These are phyloP conservation scores for Polydrusus cervinus DNA, from an alignment of 2,888 invertebrate genomes.

Conservation along the genomic window DNA sequence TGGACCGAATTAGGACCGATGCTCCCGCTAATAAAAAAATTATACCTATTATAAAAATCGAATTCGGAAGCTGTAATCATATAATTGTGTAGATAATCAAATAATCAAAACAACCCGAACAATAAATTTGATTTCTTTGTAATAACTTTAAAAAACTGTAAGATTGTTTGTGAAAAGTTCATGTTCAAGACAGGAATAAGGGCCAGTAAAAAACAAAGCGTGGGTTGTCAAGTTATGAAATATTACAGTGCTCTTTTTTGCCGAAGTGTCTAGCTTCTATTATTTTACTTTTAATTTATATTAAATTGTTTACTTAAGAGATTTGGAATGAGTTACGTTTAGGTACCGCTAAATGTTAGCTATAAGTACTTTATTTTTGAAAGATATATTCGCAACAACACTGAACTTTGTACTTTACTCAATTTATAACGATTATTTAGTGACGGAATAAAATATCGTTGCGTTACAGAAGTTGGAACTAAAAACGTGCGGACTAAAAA, in stretches of 20 bases:
- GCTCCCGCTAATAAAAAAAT: constrained; percentile 64
- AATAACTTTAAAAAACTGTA: constrained; percentile 45
- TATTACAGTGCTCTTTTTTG: neutral
- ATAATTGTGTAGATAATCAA: constrained; percentile 73
- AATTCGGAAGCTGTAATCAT: constrained; percentile 71
- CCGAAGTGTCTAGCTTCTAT: no score
- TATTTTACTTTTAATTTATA: no score
- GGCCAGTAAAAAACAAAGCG: constrained; percentile 6
- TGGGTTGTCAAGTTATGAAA: neutral
- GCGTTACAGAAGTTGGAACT: no score
- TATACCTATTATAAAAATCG: constrained; percentile 67
- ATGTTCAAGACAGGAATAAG: constrained; percentile 20
- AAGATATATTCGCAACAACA: no score
- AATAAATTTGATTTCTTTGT: constrained; percentile 64
- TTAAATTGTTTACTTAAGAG: no score
- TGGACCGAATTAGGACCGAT: constrained; percentile 51
- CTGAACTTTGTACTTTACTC: no score
- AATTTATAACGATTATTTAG: no score
- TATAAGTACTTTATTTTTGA: no score
- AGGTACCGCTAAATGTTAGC: no score
- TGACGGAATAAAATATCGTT: no score
- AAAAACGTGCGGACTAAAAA: no score
- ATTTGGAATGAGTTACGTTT: no score
- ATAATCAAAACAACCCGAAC: constrained; percentile 70
- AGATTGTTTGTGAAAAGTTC: constrained; percentile 49